These are phyloP conservation scores for Siniperca undulata DNA, from an alignment of 2,797 vertebrate species.

Conservation along the genomic window DNA sequence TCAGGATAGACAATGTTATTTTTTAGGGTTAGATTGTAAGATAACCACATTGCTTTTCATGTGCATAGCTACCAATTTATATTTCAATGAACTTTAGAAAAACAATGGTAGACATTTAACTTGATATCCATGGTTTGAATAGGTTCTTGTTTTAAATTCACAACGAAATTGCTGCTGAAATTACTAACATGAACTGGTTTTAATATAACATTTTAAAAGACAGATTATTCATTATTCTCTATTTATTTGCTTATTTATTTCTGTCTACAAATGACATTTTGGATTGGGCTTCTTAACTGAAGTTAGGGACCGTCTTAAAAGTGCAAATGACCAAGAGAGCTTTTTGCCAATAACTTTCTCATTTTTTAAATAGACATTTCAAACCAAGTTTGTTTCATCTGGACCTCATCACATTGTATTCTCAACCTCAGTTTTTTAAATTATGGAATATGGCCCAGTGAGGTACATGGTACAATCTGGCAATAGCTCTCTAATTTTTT, in stretches of 20 bases:
- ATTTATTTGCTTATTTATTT: not conserved
- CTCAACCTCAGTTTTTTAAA: not conserved
- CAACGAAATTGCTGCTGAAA: not conserved
- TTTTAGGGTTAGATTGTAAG: not conserved
- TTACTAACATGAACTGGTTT: no score
- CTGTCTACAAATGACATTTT: not conserved
- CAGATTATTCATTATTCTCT: no score
- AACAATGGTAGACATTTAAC: no score
- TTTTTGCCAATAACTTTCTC: not conserved
- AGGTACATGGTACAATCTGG: no score
- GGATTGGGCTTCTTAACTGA: not conserved
- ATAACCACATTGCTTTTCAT: not conserved
- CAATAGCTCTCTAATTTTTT: no score
- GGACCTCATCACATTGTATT: not conserved
- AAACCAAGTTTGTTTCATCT: not conserved
- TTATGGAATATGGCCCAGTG: not conserved
- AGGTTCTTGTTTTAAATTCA: not conserved
- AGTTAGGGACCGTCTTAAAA: not conserved
- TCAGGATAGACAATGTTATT: not conserved
- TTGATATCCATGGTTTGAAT: no score
- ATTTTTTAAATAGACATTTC: not conserved
- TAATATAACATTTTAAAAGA: no score
- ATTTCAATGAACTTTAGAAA: not conserved
- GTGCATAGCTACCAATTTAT: not conserved
- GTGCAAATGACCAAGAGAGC: not conserved